Percentiles rank a stretch among this genome's conserved stretches.
Evolutionary conservation across 2,113 vertebrate species (phyloP).

Genomic region (Cololabis saira): DNA sequence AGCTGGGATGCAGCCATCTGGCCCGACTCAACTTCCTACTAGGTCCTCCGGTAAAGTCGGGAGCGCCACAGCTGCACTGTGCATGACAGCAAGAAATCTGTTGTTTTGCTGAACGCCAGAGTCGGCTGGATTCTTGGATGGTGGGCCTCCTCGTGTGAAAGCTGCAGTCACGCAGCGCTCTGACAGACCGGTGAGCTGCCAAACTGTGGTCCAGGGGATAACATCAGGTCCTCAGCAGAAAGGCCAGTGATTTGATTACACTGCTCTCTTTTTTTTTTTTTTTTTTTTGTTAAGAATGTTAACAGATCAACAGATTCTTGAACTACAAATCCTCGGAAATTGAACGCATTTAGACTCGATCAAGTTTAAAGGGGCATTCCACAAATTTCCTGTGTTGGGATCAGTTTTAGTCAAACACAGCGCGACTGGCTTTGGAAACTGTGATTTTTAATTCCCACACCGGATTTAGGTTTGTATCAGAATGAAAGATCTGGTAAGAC

Average conservation of each 20-base stretch:
- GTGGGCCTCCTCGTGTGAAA: constrained; percentile 39
- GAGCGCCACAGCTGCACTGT: constrained; percentile 54
- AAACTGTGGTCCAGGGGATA: constrained; percentile 31
- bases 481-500: too few relatives aligned
- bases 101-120: constrained; percentile 53
- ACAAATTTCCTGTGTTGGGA: too few relatives aligned
- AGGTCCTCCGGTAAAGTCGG: constrained; percentile 46
- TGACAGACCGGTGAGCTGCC: constrained; percentile 41
- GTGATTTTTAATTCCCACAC: too few relatives aligned
- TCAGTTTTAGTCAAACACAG: too few relatives aligned
- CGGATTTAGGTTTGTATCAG: too few relatives aligned
- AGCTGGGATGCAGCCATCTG: constrained; percentile 62
- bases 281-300: too few relatives aligned
- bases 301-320: too few relatives aligned
- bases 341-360: too few relatives aligned
- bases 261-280: constrained; percentile 1
- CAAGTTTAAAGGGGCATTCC: too few relatives aligned
- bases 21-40: constrained; percentile 38
- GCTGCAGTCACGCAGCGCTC: constrained; percentile 63
- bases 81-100: constrained; percentile 64
- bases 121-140: constrained; percentile 52
- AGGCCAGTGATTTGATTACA: constrained; percentile 8
- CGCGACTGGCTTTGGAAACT: too few relatives aligned
- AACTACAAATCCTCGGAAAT: too few relatives aligned
- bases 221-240: constrained; percentile 16